A percentile compares a stretch with the other conserved stretches of the same genome.
Evolutionary conservation across 2,888 invertebrate species (phyloP).

Genomic region (Orthonychiurus folsomi): DNA sequence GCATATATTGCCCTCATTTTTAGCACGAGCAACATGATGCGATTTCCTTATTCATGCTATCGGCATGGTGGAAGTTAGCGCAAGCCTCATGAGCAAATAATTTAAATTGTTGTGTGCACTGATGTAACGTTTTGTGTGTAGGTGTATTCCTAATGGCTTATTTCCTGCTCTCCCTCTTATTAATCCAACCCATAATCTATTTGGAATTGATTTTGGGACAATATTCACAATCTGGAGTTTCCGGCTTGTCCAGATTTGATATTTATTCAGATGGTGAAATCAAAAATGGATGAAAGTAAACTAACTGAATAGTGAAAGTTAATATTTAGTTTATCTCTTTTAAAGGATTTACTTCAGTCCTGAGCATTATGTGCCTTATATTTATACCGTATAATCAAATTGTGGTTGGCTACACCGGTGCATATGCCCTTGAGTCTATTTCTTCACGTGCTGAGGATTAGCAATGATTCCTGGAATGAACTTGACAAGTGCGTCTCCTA

Average conservation of each 20-base stretch:
- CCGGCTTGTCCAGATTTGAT: neutral
- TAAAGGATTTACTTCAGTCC: neutral
- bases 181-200: constrained; percentile 6
- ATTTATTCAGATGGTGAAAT: neutral
- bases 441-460: neutral
- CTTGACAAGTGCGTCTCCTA: neutral
- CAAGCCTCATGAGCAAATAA: neutral
- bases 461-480: neutral
- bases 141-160: constrained; percentile 5
- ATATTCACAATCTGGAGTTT: neutral
- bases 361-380: neutral
- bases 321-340: too few species aligned
- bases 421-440: neutral
- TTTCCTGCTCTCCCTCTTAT: neutral
- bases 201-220: constrained; percentile 5
- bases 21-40: neutral
- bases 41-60: neutral
- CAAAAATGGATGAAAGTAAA: neutral
- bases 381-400: constrained; percentile 3
- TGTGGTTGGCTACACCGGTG: neutral
- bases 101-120: neutral
- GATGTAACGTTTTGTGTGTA: too few species aligned
- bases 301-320: neutral
- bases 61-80: neutral
- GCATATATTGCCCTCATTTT: neutral